phyloP scores from a whole-genome alignment of 1,140 invertebrate species.

The Lanistes nyassanus region DNA sequence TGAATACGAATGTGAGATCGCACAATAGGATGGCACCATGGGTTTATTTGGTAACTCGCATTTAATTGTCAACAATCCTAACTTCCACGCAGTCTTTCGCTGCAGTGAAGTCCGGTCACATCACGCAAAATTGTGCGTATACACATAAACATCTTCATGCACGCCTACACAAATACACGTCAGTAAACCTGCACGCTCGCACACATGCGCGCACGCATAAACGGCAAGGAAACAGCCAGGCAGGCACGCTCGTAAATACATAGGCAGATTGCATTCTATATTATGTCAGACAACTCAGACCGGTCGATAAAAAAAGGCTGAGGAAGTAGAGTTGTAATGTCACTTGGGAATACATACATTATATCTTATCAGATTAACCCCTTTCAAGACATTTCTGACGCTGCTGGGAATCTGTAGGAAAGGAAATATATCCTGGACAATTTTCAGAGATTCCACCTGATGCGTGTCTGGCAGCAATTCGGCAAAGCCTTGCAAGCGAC shows the following conservation, averaged over 20 bases:
- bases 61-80: background rate
- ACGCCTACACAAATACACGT: background rate
- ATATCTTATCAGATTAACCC: background rate
- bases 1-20: background rate
- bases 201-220: conserved; percentile 8
- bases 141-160: background rate
- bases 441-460: too few species aligned
- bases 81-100: background rate
- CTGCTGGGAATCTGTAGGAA: background rate
- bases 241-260: too few species aligned
- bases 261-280: background rate
- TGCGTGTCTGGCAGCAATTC: too few species aligned
- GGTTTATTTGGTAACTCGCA: background rate
- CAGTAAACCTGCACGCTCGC: background rate
- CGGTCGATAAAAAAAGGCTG: background rate
- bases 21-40: background rate
- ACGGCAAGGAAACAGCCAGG: too few species aligned
- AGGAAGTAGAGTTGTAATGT: background rate
- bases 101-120: background rate
- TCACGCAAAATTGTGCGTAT: background rate
- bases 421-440: background rate
- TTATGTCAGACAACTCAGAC: background rate
- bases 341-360: too few species aligned
- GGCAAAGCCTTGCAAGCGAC: too few species aligned
- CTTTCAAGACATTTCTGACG: background rate